Percentiles rank a stretch among this genome's conserved stretches.
These are phyloP conservation scores for Harpagus bidentatus DNA, from an alignment of 2,113 vertebrate species.

Conservation along the genomic window DNA sequence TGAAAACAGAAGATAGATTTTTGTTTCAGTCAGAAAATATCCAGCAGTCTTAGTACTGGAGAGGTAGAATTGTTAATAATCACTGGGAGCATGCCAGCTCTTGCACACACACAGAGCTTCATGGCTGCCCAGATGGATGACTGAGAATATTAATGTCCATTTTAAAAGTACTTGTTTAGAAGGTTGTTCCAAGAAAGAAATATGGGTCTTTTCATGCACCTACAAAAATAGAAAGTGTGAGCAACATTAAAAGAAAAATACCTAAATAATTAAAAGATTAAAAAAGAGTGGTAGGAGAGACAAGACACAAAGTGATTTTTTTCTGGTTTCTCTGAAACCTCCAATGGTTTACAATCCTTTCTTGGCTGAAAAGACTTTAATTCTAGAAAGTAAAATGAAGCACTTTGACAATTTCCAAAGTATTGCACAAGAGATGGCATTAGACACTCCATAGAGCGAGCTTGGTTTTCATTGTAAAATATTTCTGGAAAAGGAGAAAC, in stretches of 20 bases:
- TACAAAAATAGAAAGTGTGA: not conserved
- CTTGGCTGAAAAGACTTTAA: not conserved
- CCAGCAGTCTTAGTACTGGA: not conserved
- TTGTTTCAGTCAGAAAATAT: not conserved
- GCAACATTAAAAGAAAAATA: not conserved
- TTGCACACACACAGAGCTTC: not conserved
- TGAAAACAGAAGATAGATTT: not conserved
- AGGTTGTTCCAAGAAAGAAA: not conserved
- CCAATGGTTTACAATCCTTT: not conserved
- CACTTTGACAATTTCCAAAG: not conserved
- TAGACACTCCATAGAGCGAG: not conserved
- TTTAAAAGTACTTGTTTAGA: not conserved
- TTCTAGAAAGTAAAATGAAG: not conserved
- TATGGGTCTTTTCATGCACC: not conserved
- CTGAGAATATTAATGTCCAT: not conserved
- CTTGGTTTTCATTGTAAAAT: not conserved
- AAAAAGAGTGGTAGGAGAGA: not conserved
- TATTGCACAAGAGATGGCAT: not conserved
- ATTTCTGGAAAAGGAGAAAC: not conserved
- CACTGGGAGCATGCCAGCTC: not conserved
- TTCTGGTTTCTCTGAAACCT: not conserved
- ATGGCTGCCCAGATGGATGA: not conserved
- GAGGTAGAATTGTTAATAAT: not conserved
- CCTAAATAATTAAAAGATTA: not conserved
- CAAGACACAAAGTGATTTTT: not conserved